phyloP scores from a whole-genome alignment of 2,797 vertebrate species.

The Sebastes minor region DNA sequence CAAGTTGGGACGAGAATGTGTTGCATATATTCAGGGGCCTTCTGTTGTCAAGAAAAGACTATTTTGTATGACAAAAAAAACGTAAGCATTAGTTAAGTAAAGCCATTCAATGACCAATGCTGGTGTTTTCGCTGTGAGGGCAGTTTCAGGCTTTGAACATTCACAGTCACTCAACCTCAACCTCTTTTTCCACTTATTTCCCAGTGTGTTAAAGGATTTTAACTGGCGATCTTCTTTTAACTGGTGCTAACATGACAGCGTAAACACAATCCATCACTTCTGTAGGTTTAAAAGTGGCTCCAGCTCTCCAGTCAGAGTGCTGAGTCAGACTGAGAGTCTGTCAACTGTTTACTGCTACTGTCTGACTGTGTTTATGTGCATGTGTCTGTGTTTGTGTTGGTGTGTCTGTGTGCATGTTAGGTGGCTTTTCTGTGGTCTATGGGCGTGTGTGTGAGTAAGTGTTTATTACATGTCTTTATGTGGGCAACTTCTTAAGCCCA shows the following conservation, averaged over 20 bases:
- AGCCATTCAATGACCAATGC: not conserved
- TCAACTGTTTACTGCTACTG: constrained; percentile 54
- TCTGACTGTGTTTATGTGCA: constrained; percentile 46
- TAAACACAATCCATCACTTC: constrained; percentile 11
- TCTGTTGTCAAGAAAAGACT: not conserved
- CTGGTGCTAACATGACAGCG: not conserved
- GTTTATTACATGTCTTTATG: constrained; percentile 26
- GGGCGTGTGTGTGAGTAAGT: constrained; percentile 8
- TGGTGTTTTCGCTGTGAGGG: not conserved
- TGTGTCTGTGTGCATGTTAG: constrained; percentile 30
- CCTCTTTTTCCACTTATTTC: not conserved
- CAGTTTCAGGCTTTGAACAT: not conserved
- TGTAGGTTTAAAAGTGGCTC: constrained; percentile 17
- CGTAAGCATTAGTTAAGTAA: not conserved
- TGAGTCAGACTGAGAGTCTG: constrained; percentile 50
- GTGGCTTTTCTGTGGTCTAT: constrained; percentile 23
- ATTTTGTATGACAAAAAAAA: not conserved
- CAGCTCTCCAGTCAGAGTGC: constrained; percentile 6
- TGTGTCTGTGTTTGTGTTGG: constrained; percentile 51
- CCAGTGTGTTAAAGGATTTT: not conserved
- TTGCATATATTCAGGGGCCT: no score
- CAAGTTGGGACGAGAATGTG: not conserved
- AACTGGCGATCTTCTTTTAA: not conserved
- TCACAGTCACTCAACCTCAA: not conserved
- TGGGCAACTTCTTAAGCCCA: not conserved